Base-by-base conservation (phyloP, 2,797 vertebrate genomes). In the Holocentrus rufus region DNA sequence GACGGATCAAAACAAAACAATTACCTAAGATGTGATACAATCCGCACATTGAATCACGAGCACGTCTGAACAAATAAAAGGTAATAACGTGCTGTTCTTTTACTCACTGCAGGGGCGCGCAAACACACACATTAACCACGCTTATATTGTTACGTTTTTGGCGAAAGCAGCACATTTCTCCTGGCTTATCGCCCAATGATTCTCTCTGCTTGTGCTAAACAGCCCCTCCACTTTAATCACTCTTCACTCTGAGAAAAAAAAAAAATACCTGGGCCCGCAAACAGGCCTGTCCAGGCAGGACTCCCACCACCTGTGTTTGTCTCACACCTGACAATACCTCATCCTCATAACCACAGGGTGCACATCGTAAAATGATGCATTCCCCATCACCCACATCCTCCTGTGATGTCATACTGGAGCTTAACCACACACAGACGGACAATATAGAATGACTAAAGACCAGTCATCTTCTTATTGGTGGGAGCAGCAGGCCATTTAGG, bases 311-410 rank as follows among this genome's bases (percentile, higher is more conserved):
- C 82, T 87, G 85, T 54, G 46, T 80, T 70, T 73, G 14, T 23
- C 63, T 87, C 47, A 79, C 83, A 81, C 85, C 82, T 87, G 80
- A 82, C 39, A 81, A 69, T 77, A 81, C 77, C 58, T 87, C 72
- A 85, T 85, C 65, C 58, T 58, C n/a, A 78, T 74, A 61, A 65
- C 77, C 79, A 69, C 64, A 31, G 87, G 78, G 72, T 42, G 57
- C 44, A 65, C 6, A 27, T 65, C 46, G 65, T 79, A 58, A 71
- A 71, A 64, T 49, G 14, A 5, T 61, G 62, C 65, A 34, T 64
- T 65, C n/a, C 56, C 79, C 71, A 73, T 72, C 65, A 53, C 39
- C 58, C 20, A 14, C 58, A 49, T 42, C 65, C 65, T 23, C 46
- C 4, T 34, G 36, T 11, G 80, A 74, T 47, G 25, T 67, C 64